phyloP scores from a whole-genome alignment of 2,888 invertebrate species.

The Branchellion lobata region DNA sequence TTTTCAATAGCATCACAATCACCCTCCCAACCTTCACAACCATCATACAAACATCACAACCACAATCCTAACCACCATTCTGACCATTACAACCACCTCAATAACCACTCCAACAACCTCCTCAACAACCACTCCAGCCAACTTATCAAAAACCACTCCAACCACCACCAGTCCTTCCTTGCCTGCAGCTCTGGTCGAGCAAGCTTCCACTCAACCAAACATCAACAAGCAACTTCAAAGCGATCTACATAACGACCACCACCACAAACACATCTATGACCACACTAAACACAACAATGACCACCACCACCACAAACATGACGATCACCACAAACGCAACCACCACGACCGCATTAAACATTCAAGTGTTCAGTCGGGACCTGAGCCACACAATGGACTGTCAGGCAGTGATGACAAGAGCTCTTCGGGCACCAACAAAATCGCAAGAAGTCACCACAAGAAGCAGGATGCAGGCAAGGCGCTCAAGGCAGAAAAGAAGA shows the following conservation, averaged over 20 bases:
- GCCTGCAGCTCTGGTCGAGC: background rate
- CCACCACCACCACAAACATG: background rate
- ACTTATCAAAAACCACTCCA: background rate
- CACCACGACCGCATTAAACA: background rate
- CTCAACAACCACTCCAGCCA: no score
- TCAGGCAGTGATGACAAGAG: background rate
- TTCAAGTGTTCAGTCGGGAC: background rate
- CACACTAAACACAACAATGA: background rate
- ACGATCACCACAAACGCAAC: background rate
- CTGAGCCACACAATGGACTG: background rate
- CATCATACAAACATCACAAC: no score
- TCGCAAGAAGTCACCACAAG: slow-evolving; percentile 47
- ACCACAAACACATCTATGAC: background rate
- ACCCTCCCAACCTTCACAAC: no score
- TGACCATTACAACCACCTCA: no score
- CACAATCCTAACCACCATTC: no score
- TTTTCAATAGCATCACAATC: no score
- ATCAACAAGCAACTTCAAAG: no score
- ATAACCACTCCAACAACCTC: no score
- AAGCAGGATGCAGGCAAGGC: background rate
- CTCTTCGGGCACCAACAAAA: slow-evolving; percentile 13
- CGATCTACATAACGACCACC: background rate
- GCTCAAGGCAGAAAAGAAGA: slow-evolving; percentile 54
- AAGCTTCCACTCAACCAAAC: no score
- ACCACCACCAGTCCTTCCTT: background rate